Base-by-base conservation (phyloP, 1,140 invertebrate genomes). In the Leptonema lineaticorne region DNA sequence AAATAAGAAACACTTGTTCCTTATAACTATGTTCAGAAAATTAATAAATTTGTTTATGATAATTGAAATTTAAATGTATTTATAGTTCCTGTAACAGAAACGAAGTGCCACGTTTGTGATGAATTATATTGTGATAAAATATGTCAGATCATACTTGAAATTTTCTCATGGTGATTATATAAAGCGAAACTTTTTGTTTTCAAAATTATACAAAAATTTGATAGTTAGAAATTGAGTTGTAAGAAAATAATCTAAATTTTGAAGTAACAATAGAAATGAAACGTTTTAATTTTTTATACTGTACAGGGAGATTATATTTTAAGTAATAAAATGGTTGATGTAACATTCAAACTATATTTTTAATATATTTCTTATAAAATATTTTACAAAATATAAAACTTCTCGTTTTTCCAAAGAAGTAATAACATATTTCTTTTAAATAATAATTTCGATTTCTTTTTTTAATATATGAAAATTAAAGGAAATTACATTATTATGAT, bases 31-130 rank as follows among this genome's bases (percentile, higher is more conserved):
- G 1, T 28, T 27, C 22, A 26, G 3, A 18, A 26, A 22, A 3
- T 46, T 2, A 2, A 6, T 56, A 29, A 56, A 37, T n/a, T 18
- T 30, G 27, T 30, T 2, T 33, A 22, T 5, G 6, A 7, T 30
- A 29, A 33, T 16, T 20, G 53, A 29, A 45, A 37, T 62, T 41
- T 45, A 9, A 37, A 22, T 62, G 20, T 29, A 33, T 30, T 57
- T 7, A 66, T 37, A 70, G 69, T 70, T 70, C 69, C 69, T 70
- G 41, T 63, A 18, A 60, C 53, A 28, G 64, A 70, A 70, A 70
- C 63, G 48, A 70, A 70, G 69, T 70, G 69, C 69, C 69, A 70
- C 62, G 50, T 16, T 48, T 53, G 22, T 53, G 22, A 53, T 45
- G 16, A 9, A 45, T 45, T 45, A 53, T 11, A 53, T 22, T 22